Evolutionary conservation across 2,113 vertebrate species (phyloP), one percentile per base, ranked within the genome.

Genomic region (Vireo altiloquus): DNA sequence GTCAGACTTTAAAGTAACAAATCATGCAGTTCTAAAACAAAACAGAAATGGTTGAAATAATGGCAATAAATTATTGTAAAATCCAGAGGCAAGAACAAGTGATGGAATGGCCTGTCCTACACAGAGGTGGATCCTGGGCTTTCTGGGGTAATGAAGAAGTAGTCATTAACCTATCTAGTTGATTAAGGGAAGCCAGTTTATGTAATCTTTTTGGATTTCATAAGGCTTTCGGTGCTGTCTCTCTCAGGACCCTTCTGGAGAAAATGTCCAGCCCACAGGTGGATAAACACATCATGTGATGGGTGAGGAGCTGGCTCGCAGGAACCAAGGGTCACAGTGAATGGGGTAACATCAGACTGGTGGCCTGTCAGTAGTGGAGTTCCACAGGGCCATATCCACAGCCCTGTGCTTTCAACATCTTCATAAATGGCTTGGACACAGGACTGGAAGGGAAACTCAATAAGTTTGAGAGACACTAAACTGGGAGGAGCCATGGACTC

Each of bases 141-240:
- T 56, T 13, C 27, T 21, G 23, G 42, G 13, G 8, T 66, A 30
- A n/a, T 66, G 42, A 18, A 35, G 47, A 49, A 8, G 10, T 56
- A 30, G 42, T 65, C 24, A 35, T 57, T 65, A 40, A 30, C 20
- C 18, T 13, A n/a, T 10, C 12, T 23, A 16, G 19, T 6, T 57
- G 16, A 57, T 40, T 10, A 40, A 30, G 24, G 8, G 35, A 75
- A 49, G 30, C 15, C 24, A 30, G 6, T n/a, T 47, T 10, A 56
- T 40, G 40, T 12, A 8, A 24, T 65, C 15, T 74, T 47, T 63
- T 53, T 40, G 2, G 22, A 25, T 42, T 71, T 47, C 30, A 39
- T 5, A 56, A 33, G 37, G 22, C 7, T 65, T 40, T 75, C 0
- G 0, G 13, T 49, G 5, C 20, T 30, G 4, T 25, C 24, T 70